phyloP scores from a whole-genome alignment of 2,797 vertebrate species.

The Hydrocynus forskahlii region DNA sequence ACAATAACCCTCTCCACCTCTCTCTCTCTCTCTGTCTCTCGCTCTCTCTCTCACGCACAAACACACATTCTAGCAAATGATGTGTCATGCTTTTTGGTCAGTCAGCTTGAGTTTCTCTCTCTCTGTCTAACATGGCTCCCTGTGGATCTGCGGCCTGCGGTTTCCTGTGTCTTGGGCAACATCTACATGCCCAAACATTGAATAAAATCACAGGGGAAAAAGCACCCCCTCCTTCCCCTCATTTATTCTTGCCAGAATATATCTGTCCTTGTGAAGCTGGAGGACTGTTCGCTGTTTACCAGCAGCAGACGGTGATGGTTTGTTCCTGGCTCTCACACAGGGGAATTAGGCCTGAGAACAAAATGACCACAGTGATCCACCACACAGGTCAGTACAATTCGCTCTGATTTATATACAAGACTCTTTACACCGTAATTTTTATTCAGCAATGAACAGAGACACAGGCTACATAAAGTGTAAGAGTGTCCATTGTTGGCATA shows the following conservation, averaged over 20 bases:
- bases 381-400: not conserved
- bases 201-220: not conserved
- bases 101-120: constrained; percentile 6
- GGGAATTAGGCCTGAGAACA: not conserved
- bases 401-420: not conserved
- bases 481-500: too few relatives aligned
- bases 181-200: constrained; percentile 4
- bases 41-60: not conserved
- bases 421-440: not conserved
- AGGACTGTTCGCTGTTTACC: not conserved
- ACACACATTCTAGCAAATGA: constrained; percentile 1
- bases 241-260: not conserved
- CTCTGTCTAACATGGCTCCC: constrained; percentile 30
- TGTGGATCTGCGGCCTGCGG: constrained; percentile 28
- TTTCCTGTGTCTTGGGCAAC: constrained; percentile 19
- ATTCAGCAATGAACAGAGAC: too few relatives aligned
- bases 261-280: not conserved
- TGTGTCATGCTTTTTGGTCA: constrained; percentile 22
- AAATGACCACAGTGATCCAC: not conserved
- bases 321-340: not conserved
- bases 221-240: too few relatives aligned
- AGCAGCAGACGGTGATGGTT: not conserved
- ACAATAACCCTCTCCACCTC: not conserved
- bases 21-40: not conserved
- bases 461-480: too few relatives aligned